These are phyloP conservation scores for Stenolophus ochropezus DNA, from an alignment of 2,888 invertebrate genomes.

Conservation along the genomic window DNA sequence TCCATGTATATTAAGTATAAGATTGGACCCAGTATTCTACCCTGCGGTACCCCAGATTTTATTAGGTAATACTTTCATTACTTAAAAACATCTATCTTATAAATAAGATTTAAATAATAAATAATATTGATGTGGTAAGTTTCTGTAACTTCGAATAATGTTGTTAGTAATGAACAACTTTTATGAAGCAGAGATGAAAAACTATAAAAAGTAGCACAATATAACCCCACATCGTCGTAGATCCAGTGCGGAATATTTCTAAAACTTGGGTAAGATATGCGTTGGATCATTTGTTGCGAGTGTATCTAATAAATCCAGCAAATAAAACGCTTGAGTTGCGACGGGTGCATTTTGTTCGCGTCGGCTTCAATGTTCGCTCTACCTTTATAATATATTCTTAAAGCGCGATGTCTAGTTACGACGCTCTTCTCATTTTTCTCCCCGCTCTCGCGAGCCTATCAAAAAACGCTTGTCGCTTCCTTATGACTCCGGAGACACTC, in stretches of 20 bases:
- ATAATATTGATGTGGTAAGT: no score
- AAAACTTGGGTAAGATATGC: constrained; percentile 51
- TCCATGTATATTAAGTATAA: no score
- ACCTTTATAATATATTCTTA: constrained; percentile 59
- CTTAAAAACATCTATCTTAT: no score
- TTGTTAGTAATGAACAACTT: not conserved
- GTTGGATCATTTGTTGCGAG: constrained; percentile 54
- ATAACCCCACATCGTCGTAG: not conserved
- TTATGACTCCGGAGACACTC: constrained; percentile 36
- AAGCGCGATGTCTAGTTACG: constrained; percentile 39
- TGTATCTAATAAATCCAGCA: constrained; percentile 60
- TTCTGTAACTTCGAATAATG: not conserved
- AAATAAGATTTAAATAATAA: no score
- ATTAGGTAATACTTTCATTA: no score
- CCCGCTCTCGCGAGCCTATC: not conserved
- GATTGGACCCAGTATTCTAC: no score
- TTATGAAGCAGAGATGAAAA: not conserved
- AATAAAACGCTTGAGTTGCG: constrained; percentile 58
- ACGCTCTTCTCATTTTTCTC: not conserved
- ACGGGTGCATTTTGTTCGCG: constrained; percentile 57
- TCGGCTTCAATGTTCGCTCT: constrained; percentile 38
- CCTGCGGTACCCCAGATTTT: no score
- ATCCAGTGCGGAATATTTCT: constrained; percentile 7
- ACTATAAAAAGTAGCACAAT: not conserved
- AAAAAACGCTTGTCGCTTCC: constrained; percentile 28